Evolutionary conservation across 1,140 invertebrate species (phyloP).

Genomic region (Venturia canescens): DNA sequence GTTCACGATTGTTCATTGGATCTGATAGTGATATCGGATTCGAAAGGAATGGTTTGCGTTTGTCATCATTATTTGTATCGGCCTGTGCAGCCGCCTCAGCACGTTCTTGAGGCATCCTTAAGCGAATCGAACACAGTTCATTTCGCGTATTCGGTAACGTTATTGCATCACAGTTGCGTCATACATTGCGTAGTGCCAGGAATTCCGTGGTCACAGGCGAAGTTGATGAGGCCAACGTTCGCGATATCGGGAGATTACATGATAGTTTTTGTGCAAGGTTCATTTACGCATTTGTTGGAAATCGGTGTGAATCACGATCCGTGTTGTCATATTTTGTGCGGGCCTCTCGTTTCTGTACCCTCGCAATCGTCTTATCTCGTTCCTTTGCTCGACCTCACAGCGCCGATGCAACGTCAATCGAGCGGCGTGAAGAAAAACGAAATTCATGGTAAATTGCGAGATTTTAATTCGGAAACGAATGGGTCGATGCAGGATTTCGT

Average conservation of each 20-base stretch:
- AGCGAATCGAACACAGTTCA: conserved; percentile 83
- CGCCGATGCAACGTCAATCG: conserved; percentile 22
- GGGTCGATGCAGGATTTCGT: conserved; percentile 42
- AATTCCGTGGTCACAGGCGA: conserved; percentile 85
- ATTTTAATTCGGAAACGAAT: conserved; percentile 47
- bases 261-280: conserved; percentile 85
- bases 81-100: conserved; percentile 80
- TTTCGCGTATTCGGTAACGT: conserved; percentile 89
- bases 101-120: conserved; percentile 76
- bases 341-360: conserved; percentile 78
- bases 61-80: conserved; percentile 92
- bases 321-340: conserved; percentile 85
- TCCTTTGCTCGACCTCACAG: conserved; percentile 75
- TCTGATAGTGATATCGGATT: conserved; percentile 85
- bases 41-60: conserved; percentile 86
- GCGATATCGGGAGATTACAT: conserved; percentile 86
- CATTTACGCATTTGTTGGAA: conserved; percentile 89
- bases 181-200: conserved; percentile 89
- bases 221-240: conserved; percentile 85
- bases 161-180: conserved; percentile 88
- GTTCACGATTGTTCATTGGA: conserved; percentile 89
- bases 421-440: conserved; percentile 52
- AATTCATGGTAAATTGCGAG: conserved; percentile 28
- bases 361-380: conserved; percentile 81
- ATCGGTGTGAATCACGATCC: conserved; percentile 88